Percentiles rank a stretch among this genome's conserved stretches.
Conservation (phyloP, 2,113 vertebrate species). For the Thalassoma bifasciatum region DNA sequence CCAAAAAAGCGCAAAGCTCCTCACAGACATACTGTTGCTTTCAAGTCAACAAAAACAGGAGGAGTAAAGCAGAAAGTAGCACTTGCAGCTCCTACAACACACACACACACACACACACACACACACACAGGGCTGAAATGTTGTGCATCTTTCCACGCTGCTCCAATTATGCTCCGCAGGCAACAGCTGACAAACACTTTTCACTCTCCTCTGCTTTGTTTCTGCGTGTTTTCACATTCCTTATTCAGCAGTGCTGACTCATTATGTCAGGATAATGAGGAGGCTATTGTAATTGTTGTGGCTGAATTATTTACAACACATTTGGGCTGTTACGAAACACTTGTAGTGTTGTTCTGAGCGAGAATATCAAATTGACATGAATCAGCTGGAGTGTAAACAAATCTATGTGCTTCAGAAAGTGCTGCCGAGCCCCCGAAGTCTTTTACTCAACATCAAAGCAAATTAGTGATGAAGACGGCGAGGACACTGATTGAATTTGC, state of each 20-base stretch:
- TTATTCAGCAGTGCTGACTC: slow-evolving; percentile 48
- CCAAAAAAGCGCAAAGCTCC: slow-evolving; percentile 16
- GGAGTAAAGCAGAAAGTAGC: slow-evolving; percentile 20
- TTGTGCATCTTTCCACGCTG: slow-evolving; percentile 14
- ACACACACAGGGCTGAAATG: slow-evolving; percentile 8
- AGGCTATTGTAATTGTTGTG: slow-evolving; percentile 42
- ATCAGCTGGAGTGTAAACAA: slow-evolving; percentile 45
- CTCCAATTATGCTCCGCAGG: slow-evolving; percentile 35
- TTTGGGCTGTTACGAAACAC: slow-evolving; percentile 45
- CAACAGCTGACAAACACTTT: slow-evolving; percentile 48
- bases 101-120: slow-evolving; percentile 19
- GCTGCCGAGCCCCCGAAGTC: neutral
- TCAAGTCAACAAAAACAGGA: slow-evolving; percentile 33
- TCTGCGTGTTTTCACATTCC: slow-evolving; percentile 36
- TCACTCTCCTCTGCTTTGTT: slow-evolving; percentile 37
- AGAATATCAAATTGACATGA: slow-evolving; percentile 43
- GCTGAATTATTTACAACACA: slow-evolving; percentile 58
- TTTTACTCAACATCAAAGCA: slow-evolving; percentile 9
- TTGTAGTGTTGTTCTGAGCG: slow-evolving; percentile 25
- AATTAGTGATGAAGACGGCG: neutral
- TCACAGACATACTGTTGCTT: slow-evolving; percentile 15
- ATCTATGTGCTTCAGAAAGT: slow-evolving; percentile 27
- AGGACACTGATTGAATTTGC: slow-evolving; percentile 15
- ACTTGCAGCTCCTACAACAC: slow-evolving; percentile 5
- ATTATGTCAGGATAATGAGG: slow-evolving; percentile 58